Conservation (phyloP, 2,888 invertebrate species). For the Drosophila picticornis region DNA sequence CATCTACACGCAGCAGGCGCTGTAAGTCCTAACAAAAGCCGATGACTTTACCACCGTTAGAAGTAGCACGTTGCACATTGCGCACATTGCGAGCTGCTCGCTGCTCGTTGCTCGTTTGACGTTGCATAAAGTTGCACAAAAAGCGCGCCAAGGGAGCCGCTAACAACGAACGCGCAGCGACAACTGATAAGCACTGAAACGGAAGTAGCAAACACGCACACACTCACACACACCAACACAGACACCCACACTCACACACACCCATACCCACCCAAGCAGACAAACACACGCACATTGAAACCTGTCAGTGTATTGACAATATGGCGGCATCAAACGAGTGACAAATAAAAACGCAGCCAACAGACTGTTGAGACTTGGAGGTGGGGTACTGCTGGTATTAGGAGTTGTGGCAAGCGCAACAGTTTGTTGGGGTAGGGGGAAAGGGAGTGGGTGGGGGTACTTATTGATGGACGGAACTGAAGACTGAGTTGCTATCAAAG, state of each 20-base stretch:
- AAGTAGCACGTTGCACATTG: constrained; percentile 47
- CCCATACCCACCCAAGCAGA: neutral
- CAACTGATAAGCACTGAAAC: constrained; percentile 72
- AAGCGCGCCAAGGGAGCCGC: constrained; percentile 63
- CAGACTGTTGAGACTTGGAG: constrained; percentile 10
- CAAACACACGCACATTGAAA: neutral
- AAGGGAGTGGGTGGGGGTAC: neutral
- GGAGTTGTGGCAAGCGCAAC: constrained; percentile 30
- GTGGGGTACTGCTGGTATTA: neutral
- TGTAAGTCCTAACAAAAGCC: constrained; percentile 59
- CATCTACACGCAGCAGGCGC: constrained; percentile 21
- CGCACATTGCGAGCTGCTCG: constrained; percentile 24
- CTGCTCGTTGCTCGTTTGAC: constrained; percentile 50
- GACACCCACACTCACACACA: constrained; percentile 16
- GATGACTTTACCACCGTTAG: constrained; percentile 57
- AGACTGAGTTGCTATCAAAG: constrained; percentile 69
- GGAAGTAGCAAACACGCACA: constrained; percentile 54
- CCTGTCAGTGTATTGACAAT: constrained; percentile 48
- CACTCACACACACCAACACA: constrained; percentile 14
- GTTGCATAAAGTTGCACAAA: constrained; percentile 71
- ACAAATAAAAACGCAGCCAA: constrained; percentile 62
- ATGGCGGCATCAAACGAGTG: constrained; percentile 62
- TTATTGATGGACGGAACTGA: constrained; percentile 44
- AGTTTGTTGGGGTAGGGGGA: constrained; percentile 49
- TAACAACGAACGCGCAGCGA: constrained; percentile 61